These are phyloP conservation scores for Drosophila prosaltans DNA, from an alignment of 1,140 invertebrate genomes.

Conservation along the genomic window DNA sequence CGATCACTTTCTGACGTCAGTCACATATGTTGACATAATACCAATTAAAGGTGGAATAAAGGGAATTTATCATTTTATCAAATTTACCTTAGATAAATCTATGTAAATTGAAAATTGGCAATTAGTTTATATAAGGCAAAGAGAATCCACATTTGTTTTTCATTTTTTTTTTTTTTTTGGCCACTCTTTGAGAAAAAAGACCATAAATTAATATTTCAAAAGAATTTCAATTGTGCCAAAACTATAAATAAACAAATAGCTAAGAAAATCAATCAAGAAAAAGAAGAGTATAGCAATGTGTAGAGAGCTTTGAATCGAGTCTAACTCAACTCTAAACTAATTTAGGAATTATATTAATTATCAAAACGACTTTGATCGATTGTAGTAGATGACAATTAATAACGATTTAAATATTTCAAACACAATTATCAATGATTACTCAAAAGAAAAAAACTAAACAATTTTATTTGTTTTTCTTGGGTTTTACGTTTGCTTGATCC, in stretches of 20 bases:
- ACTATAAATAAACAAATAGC: no score
- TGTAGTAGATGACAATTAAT: background rate
- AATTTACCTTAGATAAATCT: background rate
- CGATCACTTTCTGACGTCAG: no score
- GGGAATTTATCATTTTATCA: background rate
- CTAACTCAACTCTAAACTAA: background rate
- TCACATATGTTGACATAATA: constrained; percentile 7
- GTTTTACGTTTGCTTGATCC: background rate
- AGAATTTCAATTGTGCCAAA: no score
- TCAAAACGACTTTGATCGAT: no score
- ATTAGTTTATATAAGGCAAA: constrained; percentile 5
- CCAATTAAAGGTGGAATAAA: no score
- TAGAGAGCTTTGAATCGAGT: background rate
- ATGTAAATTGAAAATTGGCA: background rate
- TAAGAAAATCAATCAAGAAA: background rate
- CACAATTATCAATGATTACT: constrained; percentile 4
- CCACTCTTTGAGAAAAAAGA: background rate
- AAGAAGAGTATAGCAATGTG: background rate
- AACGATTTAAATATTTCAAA: constrained; percentile 6
- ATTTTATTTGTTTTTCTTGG: background rate
- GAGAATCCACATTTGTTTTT: no score
- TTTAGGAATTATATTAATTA: background rate
- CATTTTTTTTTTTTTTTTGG: background rate
- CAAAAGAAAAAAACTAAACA: background rate
- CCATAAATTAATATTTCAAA: background rate